phyloP scores from a whole-genome alignment of 2,888 invertebrate genomes.

The Cyrtodaria siliqua region DNA sequence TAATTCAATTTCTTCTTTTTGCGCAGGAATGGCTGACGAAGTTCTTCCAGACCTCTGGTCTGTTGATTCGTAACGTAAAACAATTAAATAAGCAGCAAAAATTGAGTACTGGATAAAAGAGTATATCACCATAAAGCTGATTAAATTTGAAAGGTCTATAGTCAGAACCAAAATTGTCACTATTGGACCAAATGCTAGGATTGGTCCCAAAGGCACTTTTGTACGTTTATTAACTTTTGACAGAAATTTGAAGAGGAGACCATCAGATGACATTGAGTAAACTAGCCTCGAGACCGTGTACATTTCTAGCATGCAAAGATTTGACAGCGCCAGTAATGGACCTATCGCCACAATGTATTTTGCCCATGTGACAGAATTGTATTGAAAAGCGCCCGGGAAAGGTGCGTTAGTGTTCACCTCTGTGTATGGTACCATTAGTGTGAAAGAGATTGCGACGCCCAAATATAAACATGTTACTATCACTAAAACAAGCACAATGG shows the following conservation, averaged over 20 bases:
- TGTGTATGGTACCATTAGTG: constrained; percentile 78
- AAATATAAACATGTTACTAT: constrained; percentile 78
- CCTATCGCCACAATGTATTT: constrained; percentile 79
- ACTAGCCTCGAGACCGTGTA: constrained; percentile 94
- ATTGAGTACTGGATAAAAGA: constrained; percentile 90
- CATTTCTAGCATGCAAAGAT: constrained; percentile 90
- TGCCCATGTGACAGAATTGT: constrained; percentile 77
- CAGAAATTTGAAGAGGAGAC: constrained; percentile 90
- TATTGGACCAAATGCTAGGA: constrained; percentile 75
- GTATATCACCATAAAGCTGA: constrained; percentile 95
- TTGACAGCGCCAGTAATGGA: constrained; percentile 78
- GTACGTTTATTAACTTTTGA: constrained; percentile 92
- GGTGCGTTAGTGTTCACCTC: constrained; percentile 78
- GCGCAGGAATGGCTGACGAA: background rate
- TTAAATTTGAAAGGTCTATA: constrained; percentile 94
- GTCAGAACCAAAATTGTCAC: constrained; percentile 90
- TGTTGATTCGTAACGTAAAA: constrained; percentile 90
- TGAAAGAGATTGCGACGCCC: constrained; percentile 68
- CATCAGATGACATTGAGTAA: constrained; percentile 96
- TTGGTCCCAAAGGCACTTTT: constrained; percentile 87
- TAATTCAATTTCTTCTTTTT: constrained; percentile 8
- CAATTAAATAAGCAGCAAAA: constrained; percentile 94
- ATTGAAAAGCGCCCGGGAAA: constrained; percentile 80
- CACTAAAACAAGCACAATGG: constrained; percentile 77
- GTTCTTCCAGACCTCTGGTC: background rate